Conservation (phyloP, 2,113 vertebrate species). For the Amazona guildingii region DNA sequence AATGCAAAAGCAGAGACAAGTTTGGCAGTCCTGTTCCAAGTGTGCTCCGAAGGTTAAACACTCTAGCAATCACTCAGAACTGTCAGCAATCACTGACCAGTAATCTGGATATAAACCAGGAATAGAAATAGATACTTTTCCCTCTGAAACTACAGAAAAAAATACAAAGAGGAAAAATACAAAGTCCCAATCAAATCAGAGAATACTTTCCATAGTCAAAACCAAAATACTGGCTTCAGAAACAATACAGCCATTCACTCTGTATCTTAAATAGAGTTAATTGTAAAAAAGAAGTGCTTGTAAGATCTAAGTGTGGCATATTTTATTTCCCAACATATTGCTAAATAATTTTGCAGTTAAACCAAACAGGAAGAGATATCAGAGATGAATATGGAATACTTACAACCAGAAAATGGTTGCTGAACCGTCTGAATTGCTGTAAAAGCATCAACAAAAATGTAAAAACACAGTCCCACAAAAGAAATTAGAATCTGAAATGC, state of each 20-base stretch:
- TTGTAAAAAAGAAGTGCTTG: constrained; percentile 29
- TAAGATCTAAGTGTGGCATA: constrained; percentile 27
- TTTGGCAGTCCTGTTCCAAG: background rate
- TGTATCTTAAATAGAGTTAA: background rate
- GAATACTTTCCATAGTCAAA: background rate
- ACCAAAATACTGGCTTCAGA: background rate
- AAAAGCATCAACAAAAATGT: constrained; percentile 48
- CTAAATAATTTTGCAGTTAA: constrained; percentile 31
- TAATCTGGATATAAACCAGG: background rate
- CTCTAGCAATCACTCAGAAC: background rate
- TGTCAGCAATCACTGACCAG: background rate
- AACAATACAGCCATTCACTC: background rate
- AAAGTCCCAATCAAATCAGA: constrained; percentile 6
- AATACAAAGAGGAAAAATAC: constrained; percentile 23
- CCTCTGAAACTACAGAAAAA: background rate
- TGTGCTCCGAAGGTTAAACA: background rate
- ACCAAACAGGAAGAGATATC: constrained; percentile 36
- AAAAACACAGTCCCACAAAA: background rate
- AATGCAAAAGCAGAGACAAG: background rate
- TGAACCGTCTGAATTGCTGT: background rate
- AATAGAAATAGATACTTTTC: background rate
- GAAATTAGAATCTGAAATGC: background rate
- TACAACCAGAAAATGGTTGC: constrained; percentile 38
- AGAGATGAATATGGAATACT: constrained; percentile 19
- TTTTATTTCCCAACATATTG: constrained; percentile 63